Conservation (phyloP, 1,140 invertebrate genomes). For the Carcinoscorpius rotundicauda region DNA sequence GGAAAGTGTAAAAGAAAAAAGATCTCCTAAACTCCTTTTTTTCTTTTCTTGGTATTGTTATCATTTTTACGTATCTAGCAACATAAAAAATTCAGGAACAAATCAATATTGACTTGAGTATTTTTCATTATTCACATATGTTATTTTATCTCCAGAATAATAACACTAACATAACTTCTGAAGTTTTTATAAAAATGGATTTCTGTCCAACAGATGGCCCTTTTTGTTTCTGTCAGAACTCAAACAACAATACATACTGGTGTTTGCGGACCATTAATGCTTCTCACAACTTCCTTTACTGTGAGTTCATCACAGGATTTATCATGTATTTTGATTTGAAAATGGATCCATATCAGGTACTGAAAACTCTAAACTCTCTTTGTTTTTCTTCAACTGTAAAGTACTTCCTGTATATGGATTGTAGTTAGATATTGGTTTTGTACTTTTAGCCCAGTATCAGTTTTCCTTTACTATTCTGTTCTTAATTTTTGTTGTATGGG, state of each 20-base stretch:
- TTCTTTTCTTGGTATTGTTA: too few species aligned
- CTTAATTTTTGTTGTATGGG: too few species aligned
- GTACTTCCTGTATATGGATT: constrained; percentile 6
- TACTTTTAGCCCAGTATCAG: not conserved
- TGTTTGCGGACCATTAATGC: constrained; percentile 88
- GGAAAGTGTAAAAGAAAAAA: too few species aligned
- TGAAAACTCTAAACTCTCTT: not conserved
- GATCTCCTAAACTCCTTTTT: too few species aligned
- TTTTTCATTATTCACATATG: constrained; percentile 7
- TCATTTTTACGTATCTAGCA: too few species aligned
- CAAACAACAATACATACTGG: constrained; percentile 96
- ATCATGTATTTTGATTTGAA: constrained; percentile 87
- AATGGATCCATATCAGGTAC: constrained; percentile 53
- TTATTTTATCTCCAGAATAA: constrained; percentile 3
- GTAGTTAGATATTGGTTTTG: constrained; percentile 2
- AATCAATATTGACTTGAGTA: not conserved
- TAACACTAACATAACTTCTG: too few species aligned
- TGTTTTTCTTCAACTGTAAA: not conserved
- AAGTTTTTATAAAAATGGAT: not conserved
- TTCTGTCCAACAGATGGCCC: constrained; percentile 51
- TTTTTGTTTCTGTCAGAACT: constrained; percentile 97
- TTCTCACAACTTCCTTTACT: constrained; percentile 94
- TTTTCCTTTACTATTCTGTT: too few species aligned
- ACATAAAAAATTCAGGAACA: too few species aligned
- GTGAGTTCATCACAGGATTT: constrained; percentile 92